Conservation (phyloP, 2,113 vertebrate species). For the Brachyistius frenatus region DNA sequence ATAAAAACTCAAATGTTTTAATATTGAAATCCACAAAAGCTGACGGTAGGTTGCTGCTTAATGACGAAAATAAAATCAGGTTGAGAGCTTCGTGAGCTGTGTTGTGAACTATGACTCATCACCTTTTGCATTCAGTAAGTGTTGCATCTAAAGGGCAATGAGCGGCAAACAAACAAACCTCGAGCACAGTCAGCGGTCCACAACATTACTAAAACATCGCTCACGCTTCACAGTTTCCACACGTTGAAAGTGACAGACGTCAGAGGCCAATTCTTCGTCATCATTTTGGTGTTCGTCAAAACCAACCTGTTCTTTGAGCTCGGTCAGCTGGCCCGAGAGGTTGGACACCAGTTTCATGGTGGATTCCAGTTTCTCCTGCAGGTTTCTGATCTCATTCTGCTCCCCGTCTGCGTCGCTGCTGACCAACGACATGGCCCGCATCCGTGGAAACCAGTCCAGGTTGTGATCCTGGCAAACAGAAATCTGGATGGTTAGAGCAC, state of each 20-base stretch:
- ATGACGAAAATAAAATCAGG: conserved; percentile 62
- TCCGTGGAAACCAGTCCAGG: conserved; percentile 98
- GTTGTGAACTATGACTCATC: conserved; percentile 71
- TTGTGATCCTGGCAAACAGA: conserved; percentile 90
- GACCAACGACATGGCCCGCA: conserved; percentile 98
- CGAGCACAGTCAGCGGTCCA: not conserved
- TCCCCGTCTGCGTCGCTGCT: conserved; percentile 97
- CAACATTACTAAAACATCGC: not conserved
- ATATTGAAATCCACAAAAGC: conserved; percentile 33
- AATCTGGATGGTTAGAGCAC: not conserved
- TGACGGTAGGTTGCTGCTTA: conserved; percentile 44
- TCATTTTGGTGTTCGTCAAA: too few relatives aligned
- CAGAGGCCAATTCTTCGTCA: not conserved
- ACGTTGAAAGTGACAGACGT: not conserved
- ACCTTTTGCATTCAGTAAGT: conserved; percentile 67
- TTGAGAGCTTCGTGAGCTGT: conserved; percentile 47
- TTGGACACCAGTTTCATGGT: conserved; percentile 97
- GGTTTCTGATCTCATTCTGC: conserved; percentile 96
- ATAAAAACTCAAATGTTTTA: not conserved
- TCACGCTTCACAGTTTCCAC: not conserved
- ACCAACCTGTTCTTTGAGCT: conserved; percentile 97
- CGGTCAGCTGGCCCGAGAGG: conserved; percentile 94
- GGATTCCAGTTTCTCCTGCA: conserved; percentile 98
- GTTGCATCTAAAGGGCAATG: conserved; percentile 51
- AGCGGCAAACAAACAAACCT: conserved; percentile 52